Base-by-base conservation (phyloP, 2,113 vertebrate genomes). In the Cyrtonyx montezumae region DNA sequence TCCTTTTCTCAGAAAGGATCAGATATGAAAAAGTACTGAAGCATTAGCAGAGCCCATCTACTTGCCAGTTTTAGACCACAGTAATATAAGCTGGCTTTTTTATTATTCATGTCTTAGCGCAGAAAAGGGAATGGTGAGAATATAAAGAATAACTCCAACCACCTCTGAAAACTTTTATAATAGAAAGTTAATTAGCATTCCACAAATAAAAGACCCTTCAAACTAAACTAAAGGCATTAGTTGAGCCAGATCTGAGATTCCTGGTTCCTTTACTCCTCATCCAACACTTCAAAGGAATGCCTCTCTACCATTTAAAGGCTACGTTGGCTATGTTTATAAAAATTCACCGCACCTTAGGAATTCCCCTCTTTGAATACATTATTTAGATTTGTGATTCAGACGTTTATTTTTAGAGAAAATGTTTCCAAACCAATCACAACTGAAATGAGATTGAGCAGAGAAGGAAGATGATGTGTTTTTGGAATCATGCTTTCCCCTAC, bases 41-140 rank as follows among this genome's bases (percentile, higher is more conserved):
- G 96, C 93, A 95, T 98, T 97, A 94, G 90, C 62, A 85, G 87
- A 92, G 90, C 90, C 94, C 93, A 98, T 97, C 97, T 98, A 95
- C 88, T 92, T 94, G 87, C 94, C 82, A 93, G 80, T 75, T 88
- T 95, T 90, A 95, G 97, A 97, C 93, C 96, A 97, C 94, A 95
- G 90, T 95, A 93, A 76, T 86, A 51, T 84, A 75, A 92, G 80
- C 61, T 90, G 92, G 9, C 5, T 23, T 76, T 55, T 73, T 55
- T 13, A 34, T 92, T 88, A 73, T 76, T 92, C 95, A 87, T 71
- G 79, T 88, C 69, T 85, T 94, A 58, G 26, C 20, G 59, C 8
- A 56, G 46, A 58, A 25, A 7, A 62, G 13, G 25, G 45, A 68
- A 87, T 4, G 18, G 28, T 14, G 8, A 91, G 45, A 71, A 79